Base-by-base conservation (phyloP, 2,888 invertebrate genomes). In the Parnassius apollo region DNA sequence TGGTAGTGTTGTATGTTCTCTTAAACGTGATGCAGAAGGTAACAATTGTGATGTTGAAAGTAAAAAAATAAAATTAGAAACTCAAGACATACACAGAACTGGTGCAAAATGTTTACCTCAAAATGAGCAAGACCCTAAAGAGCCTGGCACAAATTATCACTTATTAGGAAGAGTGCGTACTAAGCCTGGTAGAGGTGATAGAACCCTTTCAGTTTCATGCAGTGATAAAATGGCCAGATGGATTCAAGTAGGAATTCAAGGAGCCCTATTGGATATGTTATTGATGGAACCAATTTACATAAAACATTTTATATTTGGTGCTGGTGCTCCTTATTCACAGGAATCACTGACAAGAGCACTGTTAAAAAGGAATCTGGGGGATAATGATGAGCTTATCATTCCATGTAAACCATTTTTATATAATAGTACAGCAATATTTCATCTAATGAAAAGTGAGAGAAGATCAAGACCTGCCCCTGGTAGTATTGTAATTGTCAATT, bases 181-280 rank as follows among this genome's bases (percentile, higher is more conserved):
- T 0, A 98, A 98, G 84, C 98, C 98, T 42, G 98, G 98, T 0
- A 93, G 98, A 75, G 98, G 98, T 0, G 96, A 97, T 78, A 94
- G 95, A 56, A 98, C 98, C 0, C 81, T 96, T 51, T 98, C 98
- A 10, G 94, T 98, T 73, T 98, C 98, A 0, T 99, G 98, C 83
- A 98, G 98, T 83, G 98, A 99, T 85, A 99, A 99, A 92, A 88
- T 99, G 12, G 94, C 97, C 2, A 95, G 95, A 74, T 99, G 98
- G 98, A 95, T 96, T 76, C 90, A 96, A 65, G 78, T 97, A 45
- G 98, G 98, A 0, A 79, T 97, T 42, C 98, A 97, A 90, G 98
- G 98, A 3, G 94, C 96, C 3, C 85, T 98, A 3, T 78, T 98
- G 56, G 94, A 94, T 66, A 82, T 94, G 65, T 80, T 98, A 42